Percentiles rank a stretch among this genome's conserved stretches.
Conservation (phyloP, 2,113 vertebrate genomes). For the Plectropomus leopardus region DNA sequence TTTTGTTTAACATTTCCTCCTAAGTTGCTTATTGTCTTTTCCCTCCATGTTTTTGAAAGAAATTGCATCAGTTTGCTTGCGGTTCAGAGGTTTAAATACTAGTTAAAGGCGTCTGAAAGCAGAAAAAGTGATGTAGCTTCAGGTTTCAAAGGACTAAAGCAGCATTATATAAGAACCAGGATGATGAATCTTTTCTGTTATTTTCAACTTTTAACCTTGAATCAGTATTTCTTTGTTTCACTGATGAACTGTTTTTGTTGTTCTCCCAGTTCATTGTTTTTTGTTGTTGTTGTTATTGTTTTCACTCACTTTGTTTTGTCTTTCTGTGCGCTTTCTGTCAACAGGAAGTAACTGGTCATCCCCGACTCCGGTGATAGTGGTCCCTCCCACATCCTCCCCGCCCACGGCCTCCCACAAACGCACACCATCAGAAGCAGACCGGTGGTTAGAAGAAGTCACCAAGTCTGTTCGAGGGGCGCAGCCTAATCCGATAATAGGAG, state of each 20-base stretch:
- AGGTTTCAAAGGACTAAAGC: no score
- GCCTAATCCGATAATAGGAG: conserved; percentile 67
- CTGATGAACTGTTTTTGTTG: background rate
- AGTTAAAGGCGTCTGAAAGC: no score
- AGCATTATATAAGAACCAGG: background rate
- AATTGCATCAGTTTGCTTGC: no score
- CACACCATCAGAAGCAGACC: conserved; percentile 96
- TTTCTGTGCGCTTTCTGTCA: background rate
- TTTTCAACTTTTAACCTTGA: background rate
- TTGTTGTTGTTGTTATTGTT: no score
- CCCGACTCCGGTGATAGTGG: conserved; percentile 63
- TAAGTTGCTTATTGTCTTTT: no score
- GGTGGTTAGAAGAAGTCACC: conserved; percentile 97
- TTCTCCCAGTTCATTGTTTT: background rate
- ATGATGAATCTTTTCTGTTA: background rate
- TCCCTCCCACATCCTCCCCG: conserved; percentile 64
- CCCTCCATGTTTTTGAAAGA: no score
- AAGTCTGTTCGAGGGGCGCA: conserved; percentile 91
- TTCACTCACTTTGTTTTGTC: background rate
- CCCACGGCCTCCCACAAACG: conserved; percentile 86
- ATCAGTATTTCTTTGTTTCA: background rate
- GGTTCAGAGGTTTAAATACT: no score
- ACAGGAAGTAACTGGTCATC: conserved; percentile 82
- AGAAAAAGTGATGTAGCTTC: no score
- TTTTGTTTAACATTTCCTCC: no score